Evolutionary conservation across 2,113 vertebrate species (phyloP).

Genomic region (Turnix velox): DNA sequence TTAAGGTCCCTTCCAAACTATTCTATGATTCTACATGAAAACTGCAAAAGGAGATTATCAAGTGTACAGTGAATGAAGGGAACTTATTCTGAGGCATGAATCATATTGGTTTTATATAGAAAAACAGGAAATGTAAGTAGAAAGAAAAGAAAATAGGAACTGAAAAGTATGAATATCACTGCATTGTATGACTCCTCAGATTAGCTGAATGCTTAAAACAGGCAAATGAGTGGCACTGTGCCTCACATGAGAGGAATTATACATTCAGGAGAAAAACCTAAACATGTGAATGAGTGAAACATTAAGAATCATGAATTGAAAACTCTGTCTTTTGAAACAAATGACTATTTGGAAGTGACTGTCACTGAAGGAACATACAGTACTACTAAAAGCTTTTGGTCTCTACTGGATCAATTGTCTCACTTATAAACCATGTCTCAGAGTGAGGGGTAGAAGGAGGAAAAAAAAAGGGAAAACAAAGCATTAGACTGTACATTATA

Average conservation of each 20-base stretch:
- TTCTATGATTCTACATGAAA: no score
- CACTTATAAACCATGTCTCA: not conserved
- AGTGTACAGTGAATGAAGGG: not conserved
- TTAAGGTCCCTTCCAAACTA: no score
- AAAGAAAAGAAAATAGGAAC: not conserved
- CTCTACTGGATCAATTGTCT: not conserved
- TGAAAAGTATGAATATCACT: not conserved
- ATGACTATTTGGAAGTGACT: not conserved
- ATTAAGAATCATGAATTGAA: not conserved
- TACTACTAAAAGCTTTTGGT: constrained; percentile 16
- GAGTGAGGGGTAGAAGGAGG: not conserved
- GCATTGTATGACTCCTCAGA: not conserved
- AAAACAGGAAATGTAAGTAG: not conserved
- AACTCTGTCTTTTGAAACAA: not conserved
- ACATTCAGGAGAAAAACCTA: not conserved
- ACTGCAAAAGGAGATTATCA: not conserved
- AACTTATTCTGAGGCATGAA: not conserved
- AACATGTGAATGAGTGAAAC: not conserved
- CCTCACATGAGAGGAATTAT: constrained; percentile 3
- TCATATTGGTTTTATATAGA: not conserved
- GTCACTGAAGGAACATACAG: not conserved
- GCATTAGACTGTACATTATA: not conserved
- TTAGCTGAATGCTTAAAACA: not conserved
- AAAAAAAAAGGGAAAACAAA: not conserved
- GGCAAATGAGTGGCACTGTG: not conserved